These are phyloP conservation scores for Ammodytes dubius DNA, from an alignment of 2,113 vertebrate species.

Conservation along the genomic window DNA sequence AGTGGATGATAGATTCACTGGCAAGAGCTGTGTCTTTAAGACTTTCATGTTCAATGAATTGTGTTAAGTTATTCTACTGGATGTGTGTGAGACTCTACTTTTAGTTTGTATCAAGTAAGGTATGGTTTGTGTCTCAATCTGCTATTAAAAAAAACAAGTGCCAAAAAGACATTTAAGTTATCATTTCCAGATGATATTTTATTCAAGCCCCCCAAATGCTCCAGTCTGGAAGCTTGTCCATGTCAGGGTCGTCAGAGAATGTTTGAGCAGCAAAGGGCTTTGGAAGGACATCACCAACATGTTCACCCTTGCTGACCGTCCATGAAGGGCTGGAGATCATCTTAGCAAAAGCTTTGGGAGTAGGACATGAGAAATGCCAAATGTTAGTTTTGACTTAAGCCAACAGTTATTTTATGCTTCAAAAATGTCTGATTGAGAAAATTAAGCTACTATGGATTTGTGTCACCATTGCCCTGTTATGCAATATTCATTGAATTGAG, in stretches of 20 bases:
- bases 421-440: background rate
- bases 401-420: background rate
- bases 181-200: background rate
- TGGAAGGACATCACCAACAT: no score
- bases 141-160: no score
- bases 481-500: background rate
- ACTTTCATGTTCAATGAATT: no score
- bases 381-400: no score
- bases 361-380: background rate
- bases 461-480: no score
- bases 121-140: no score
- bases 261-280: background rate
- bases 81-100: no score
- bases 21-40: no score
- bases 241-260: background rate
- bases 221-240: background rate
- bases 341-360: slow-evolving; percentile 28
- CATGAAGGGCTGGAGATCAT: slow-evolving; percentile 64
- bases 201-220: slow-evolving; percentile 32
- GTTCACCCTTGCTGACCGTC: slow-evolving; percentile 30
- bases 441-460: no score
- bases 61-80: no score
- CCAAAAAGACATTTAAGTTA: slow-evolving; percentile 14
- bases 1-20: no score
- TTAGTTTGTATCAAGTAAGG: no score